A percentile compares a stretch with the other conserved stretches of the same genome.
These are phyloP conservation scores for Chelon labrosus DNA, from an alignment of 2,797 vertebrate genomes.

Conservation along the genomic window DNA sequence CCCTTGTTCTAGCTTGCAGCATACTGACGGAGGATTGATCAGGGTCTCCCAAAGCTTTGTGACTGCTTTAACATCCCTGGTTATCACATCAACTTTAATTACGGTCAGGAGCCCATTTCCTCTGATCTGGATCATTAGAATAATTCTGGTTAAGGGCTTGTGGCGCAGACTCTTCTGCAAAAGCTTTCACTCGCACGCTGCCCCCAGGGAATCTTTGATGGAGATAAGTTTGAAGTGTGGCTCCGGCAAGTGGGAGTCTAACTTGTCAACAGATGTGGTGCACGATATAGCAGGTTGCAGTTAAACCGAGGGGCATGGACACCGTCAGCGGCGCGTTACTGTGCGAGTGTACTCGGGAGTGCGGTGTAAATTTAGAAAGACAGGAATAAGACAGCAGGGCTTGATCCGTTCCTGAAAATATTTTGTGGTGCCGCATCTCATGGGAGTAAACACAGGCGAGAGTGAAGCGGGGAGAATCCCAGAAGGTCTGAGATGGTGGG, in stretches of 20 bases:
- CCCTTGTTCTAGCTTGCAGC: constrained; percentile 51
- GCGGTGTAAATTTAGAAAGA: constrained; percentile 63
- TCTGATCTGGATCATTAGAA: constrained; percentile 75
- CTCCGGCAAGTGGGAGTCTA: constrained; percentile 44
- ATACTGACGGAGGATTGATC: constrained; percentile 47
- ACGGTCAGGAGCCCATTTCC: constrained; percentile 69
- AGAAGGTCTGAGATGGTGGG: constrained; percentile 55
- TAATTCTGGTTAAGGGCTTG: constrained; percentile 62
- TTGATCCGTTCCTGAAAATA: constrained; percentile 60
- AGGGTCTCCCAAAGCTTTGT: constrained; percentile 52
- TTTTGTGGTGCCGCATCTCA: constrained; percentile 50
- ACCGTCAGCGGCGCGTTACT: constrained; percentile 35
- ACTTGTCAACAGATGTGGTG: constrained; percentile 65
- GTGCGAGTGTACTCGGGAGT: constrained; percentile 26
- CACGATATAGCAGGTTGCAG: constrained; percentile 43
- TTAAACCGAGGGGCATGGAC: constrained; percentile 48
- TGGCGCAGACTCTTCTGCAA: constrained; percentile 52
- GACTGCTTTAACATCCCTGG: constrained; percentile 52
- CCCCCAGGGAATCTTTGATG: constrained; percentile 57
- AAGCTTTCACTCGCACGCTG: constrained; percentile 43
- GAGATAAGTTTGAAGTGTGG: constrained; percentile 68
- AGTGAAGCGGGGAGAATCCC: constrained; percentile 41
- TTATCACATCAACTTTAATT: constrained; percentile 78
- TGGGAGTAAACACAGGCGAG: constrained; percentile 57
- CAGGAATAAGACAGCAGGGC: constrained; percentile 35